Base-by-base conservation (phyloP, 1,140 invertebrate species). In the Anadara kagoshimensis region DNA sequence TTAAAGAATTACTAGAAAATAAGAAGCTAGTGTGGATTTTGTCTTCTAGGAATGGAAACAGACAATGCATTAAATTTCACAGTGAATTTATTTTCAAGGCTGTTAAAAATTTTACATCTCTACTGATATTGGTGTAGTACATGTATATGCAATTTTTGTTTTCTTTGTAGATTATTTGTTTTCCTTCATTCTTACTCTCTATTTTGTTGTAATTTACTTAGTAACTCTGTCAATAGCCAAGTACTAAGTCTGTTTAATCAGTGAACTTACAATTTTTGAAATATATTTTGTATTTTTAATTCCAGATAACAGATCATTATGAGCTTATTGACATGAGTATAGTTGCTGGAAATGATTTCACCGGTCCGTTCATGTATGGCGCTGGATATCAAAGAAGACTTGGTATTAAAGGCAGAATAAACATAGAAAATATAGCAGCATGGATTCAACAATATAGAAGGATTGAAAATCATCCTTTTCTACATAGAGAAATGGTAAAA, bases 271-370 rank as follows among this genome's bases (percentile, higher is more conserved):
- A 51, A 41, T 51, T 24, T 41, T 67, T 74, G 36, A 29, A 10
- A 41, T 29, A 20, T 62, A 43, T 61, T 56, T 69, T 77, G 5
- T n/a, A 16, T 1, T 12, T 0, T 43, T 43, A 66, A 57, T 70
- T 78, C 16, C 74, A 88, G 87, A 73, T 87, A 26, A 44, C 70
- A 44, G 71, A 78, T 62, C 78, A 81, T 36, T 22, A 69, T 58
- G 61, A 78, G 11, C 59, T 87, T 29, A 65, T 86, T 12, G 87
- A 88, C 58, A 58, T 88, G 58, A 76, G 81, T 63, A 83, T 88
- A 51, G 75, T 86, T 26, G 74, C 73, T 53, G 86, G 87, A 5
- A 88, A 87, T 77, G 87, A 88, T 57, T 87, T 84, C 68, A 88
- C 87, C 5, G 64, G 62, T 29, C 79, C 69, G 0, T 78, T 73